Base-by-base conservation (phyloP, 2,797 vertebrate genomes). In the Linurgus olivaceus region DNA sequence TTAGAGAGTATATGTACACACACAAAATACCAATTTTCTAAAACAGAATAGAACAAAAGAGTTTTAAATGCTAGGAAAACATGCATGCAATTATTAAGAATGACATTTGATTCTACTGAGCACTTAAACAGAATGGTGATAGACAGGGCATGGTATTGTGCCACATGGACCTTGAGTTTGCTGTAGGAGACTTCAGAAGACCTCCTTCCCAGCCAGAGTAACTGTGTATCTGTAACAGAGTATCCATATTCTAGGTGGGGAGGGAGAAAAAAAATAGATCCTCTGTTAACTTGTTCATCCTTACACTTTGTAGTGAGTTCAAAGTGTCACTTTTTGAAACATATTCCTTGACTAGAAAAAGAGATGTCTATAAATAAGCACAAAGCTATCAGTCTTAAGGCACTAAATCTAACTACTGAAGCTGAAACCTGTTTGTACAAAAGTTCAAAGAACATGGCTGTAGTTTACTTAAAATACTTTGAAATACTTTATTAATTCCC, bases 111-210 rank as follows among this genome's bases (percentile, higher is more conserved):
- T 47, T 65, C 40, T 52, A 50, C 13, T 31, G 51, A 78, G 26
- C 71, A 37, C 37, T 63, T 31, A 33, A 62, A 42, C 5, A n/a
- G 0, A 45, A 15, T 40, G 6, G 12, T 24, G 45, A 37, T 8
- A 33, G 8, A 35, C 16, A 48, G 7, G 25, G n/a, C 24, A 7
- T 7, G 19, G 19, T 12, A 24, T 25, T 2, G 3, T n/a, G 20
- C 26, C 50, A 24, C 5, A 1, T 1, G 5, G 33, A 52, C 38
- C 19, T 55, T 8, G 1, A 7, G 26, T 52, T 72, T 70, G 20
- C 51, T 67, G 6, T 44, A 13, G 0, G 0, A 82, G 29, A n/a
- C 7, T 26, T 59, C 28, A 68, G 16, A 65, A 18, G 26, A 16
- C n/a, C 6, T 35, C 23, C 67, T 38, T 70, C 31, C 28, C 44